A percentile compares a stretch with the other conserved stretches of the same genome.
These are phyloP conservation scores for Pan troglodytes DNA, from an alignment of 2,113 vertebrate genomes.

Conservation along the genomic window DNA sequence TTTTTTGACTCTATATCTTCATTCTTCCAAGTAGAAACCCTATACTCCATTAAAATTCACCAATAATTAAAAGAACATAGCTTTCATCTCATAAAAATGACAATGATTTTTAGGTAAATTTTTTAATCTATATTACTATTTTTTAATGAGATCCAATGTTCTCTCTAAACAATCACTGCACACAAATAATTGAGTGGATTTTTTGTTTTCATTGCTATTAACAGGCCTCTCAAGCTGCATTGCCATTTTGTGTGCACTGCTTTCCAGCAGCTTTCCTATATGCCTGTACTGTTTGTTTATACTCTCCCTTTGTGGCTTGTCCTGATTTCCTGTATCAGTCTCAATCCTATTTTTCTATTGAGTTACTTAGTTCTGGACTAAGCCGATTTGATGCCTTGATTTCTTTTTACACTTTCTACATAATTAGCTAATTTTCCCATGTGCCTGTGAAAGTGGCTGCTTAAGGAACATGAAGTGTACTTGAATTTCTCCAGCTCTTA, in stretches of 20 bases:
- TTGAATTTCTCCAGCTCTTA: not conserved
- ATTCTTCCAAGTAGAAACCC: not conserved
- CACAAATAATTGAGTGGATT: fast-evolving
- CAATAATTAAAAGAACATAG: not conserved
- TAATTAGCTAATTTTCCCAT: not conserved
- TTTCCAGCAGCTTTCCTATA: not conserved
- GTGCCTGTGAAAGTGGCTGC: not conserved
- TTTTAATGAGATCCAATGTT: not conserved
- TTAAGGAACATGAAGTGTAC: not conserved
- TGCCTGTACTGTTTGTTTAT: not conserved
- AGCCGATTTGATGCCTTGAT: not conserved
- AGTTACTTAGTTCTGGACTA: not conserved
- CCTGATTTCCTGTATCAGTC: not conserved
- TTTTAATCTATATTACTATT: not conserved
- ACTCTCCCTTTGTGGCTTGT: not conserved
- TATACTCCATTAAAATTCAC: not conserved
- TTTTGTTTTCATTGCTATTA: not conserved
- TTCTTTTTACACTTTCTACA: not conserved
- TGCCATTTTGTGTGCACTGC: not conserved
- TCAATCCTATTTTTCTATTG: not conserved
- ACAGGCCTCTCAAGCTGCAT: not conserved
- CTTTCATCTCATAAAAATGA: not conserved
- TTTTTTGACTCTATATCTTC: not conserved
- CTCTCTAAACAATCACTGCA: not conserved
- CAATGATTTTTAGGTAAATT: not conserved